Evolutionary conservation across 2,888 invertebrate species (phyloP).

Genomic region (Sphinx pinastri): DNA sequence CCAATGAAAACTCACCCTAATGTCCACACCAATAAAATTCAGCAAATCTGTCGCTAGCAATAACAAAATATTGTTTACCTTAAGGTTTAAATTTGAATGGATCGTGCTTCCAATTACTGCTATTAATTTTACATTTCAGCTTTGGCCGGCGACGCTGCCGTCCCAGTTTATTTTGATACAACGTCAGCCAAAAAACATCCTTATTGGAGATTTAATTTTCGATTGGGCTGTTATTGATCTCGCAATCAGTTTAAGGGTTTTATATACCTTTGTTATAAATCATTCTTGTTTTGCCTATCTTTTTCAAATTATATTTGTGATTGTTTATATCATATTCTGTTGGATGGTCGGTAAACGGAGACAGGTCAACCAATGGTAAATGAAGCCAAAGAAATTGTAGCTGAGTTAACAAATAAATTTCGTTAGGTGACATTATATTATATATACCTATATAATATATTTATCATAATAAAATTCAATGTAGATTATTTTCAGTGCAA

Average conservation of each 20-base stretch:
- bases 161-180: slow-evolving; percentile 27
- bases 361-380: no score
- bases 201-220: slow-evolving; percentile 20
- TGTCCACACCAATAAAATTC: background rate
- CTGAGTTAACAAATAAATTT: no score
- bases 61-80: slow-evolving; percentile 16
- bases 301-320: background rate
- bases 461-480: no score
- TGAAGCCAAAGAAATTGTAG: no score
- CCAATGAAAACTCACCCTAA: background rate
- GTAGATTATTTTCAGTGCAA: no score
- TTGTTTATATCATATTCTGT: no score
- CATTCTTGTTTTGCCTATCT: background rate
- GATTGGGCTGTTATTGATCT: slow-evolving; percentile 15
- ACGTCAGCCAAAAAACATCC: slow-evolving; percentile 18
- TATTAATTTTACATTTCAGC: slow-evolving; percentile 47
- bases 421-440: no score
- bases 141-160: slow-evolving; percentile 31
- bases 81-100: slow-evolving; percentile 25
- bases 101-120: slow-evolving; percentile 45
- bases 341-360: no score
- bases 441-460: no score
- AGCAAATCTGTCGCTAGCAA: background rate
- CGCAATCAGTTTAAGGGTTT: background rate
- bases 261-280: background rate